Conservation (phyloP, 2,113 vertebrate species). For the Beaufortia kweichowensis region DNA sequence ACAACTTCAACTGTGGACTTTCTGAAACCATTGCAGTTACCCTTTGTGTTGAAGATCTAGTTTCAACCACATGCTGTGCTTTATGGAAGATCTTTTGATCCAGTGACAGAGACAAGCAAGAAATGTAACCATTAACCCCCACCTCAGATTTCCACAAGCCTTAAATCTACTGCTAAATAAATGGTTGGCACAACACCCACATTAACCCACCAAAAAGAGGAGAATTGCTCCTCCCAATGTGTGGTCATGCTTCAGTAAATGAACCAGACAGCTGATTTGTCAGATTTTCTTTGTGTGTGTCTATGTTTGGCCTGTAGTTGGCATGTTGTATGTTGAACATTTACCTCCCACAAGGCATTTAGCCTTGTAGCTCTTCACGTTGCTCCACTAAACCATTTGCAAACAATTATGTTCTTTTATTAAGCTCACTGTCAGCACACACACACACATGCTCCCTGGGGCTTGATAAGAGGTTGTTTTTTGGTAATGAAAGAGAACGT, state of each 20-base stretch:
- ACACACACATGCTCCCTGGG: conserved; percentile 1
- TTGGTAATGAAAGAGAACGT: conserved; percentile 56
- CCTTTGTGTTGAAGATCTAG: neutral
- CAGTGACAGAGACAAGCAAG: conserved; percentile 11
- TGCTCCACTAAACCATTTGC: conserved; percentile 52
- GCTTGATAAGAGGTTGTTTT: conserved; percentile 47
- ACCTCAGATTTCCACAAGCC: conserved; percentile 19
- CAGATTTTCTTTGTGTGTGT: neutral
- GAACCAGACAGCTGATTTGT: neutral
- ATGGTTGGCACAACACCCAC: conserved; percentile 54
- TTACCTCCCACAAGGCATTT: conserved; percentile 8
- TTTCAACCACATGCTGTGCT: conserved; percentile 14
- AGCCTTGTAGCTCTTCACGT: conserved; percentile 40
- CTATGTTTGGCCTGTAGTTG: neutral
- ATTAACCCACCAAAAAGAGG: neutral
- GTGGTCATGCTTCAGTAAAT: conserved; percentile 6
- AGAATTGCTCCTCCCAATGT: conserved; percentile 13
- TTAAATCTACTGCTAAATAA: conserved; percentile 31
- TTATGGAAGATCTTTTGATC: conserved; percentile 14
- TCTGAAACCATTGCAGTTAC: too few relatives aligned
- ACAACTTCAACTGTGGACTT: too few relatives aligned
- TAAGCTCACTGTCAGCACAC: conserved; percentile 30
- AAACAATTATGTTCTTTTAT: conserved; percentile 54
- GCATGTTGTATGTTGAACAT: conserved; percentile 24
- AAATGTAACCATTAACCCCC: conserved; percentile 56